Percentiles rank a stretch among this genome's conserved stretches.
phyloP scores from a whole-genome alignment of 2,113 vertebrate genomes.

The Ameiurus melas region DNA sequence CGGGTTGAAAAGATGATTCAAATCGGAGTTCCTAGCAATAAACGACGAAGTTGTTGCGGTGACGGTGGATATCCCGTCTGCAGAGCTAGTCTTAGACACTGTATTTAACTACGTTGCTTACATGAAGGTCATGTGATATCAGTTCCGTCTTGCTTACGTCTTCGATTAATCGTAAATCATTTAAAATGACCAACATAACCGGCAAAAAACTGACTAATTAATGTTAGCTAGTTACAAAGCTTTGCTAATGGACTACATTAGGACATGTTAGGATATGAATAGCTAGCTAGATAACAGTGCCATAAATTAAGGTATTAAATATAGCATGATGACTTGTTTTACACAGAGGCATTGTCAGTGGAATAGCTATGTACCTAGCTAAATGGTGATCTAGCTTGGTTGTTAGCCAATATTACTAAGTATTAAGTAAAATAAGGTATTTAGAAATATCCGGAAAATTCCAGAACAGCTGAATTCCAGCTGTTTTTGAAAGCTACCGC shows the following conservation, averaged over 20 bases:
- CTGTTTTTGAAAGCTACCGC: not conserved
- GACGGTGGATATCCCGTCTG: not conserved
- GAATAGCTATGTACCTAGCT: not conserved
- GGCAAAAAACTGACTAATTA: not conserved
- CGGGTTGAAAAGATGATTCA: not conserved
- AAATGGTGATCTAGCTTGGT: not conserved
- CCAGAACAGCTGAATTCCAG: not conserved
- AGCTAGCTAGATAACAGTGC: not conserved
- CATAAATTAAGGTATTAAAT: conserved; percentile 6
- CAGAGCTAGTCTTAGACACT: not conserved
- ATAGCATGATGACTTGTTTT: not conserved
- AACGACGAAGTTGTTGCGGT: not conserved
- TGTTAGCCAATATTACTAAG: not conserved
- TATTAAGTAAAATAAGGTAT: not conserved
- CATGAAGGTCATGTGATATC: not conserved
- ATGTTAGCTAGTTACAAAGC: no score
- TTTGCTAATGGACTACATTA: not conserved
- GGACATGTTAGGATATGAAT: not conserved
- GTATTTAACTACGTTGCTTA: not conserved
- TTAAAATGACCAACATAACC: not conserved
- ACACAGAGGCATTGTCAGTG: not conserved
- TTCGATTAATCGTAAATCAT: not conserved
- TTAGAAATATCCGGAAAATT: not conserved
- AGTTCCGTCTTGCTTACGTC: not conserved
- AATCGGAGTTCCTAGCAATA: not conserved